Evolutionary conservation across 2,888 invertebrate species (phyloP), one percentile per base, ranked within the genome.

Genomic region (Anarsia innoxiella): DNA sequence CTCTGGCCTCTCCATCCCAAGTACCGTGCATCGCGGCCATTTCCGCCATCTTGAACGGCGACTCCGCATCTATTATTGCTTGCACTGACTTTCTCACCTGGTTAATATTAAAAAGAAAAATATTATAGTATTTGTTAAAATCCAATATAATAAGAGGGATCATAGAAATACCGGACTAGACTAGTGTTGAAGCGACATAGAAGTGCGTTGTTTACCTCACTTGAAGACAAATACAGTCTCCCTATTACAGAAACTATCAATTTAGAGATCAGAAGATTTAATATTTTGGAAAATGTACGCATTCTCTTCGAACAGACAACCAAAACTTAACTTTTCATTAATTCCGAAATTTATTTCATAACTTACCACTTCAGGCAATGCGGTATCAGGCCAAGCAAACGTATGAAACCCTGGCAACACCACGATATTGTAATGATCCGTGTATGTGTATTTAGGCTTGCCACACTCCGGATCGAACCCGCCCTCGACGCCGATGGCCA

Each of bases 401-500:
- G 86, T 86, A 37, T 87, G 85, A 65, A 92, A 92, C 6, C 89
- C 88, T 0, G 97, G 97, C 53, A 97, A 69, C 19, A 96, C 80
- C 2, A 96, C 91, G 29, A 97, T 82, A 45, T 87, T 87, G 62
- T 91, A 91, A 40, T 88, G 83, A 52, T 97, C 93, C 23, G 92
- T 91, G 67, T 90, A 93, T 32, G 91, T 91, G 67, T 88, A 95
- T 63, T 93, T 93, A 45, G 91, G 89, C 46, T 90, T 88, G 15
- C 86, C 86, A 6, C 85, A 85, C 53, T 93, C 90, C 0, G 93
- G 91, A 62, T 93, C 92, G 69, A 98, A 98, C 2, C 98, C 98
- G 5, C 97, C 99, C 60, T 96, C 95, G 8, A 97, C 91, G n/a
- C 97, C 97, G 56, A 98, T 97, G 0, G 97, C 97, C 39, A 98